Percentiles rank a stretch among this genome's conserved stretches.
These are phyloP conservation scores for Cromileptes altivelis DNA, from an alignment of 2,113 vertebrate genomes.

Conservation along the genomic window DNA sequence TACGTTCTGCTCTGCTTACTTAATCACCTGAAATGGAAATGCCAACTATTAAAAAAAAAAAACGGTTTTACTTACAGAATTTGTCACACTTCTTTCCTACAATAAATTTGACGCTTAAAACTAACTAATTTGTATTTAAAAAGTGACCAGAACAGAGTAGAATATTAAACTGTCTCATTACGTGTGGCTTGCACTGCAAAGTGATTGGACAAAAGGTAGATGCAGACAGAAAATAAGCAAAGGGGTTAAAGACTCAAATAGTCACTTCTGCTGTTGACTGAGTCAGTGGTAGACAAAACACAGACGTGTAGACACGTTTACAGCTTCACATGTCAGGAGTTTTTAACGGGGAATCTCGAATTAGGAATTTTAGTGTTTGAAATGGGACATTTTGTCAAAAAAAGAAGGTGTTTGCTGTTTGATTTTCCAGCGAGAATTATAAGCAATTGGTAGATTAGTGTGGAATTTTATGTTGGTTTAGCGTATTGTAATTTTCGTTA, in stretches of 20 bases:
- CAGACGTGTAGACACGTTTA: neutral
- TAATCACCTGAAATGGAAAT: constrained; percentile 23
- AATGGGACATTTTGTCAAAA: neutral
- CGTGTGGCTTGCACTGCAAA: neutral
- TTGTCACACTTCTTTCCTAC: neutral
- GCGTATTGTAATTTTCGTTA: neutral
- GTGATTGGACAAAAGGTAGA: neutral
- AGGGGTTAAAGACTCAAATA: neutral
- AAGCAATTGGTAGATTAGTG: constrained; percentile 4
- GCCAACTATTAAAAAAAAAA: neutral
- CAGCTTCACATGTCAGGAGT: neutral
- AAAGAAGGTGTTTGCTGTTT: neutral
- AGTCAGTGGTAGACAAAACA: constrained; percentile 21
- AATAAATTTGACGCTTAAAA: neutral
- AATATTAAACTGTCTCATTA: neutral
- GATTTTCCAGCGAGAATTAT: neutral
- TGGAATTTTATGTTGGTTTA: constrained; percentile 18
- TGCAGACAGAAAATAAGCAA: neutral
- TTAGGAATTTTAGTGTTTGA: constrained; percentile 9
- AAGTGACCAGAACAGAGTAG: neutral
- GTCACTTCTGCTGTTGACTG: neutral
- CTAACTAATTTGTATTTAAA: neutral
- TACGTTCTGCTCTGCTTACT: constrained; percentile 17
- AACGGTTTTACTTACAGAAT: neutral
- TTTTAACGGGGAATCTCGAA: constrained; percentile 12